Conservation (phyloP, 2,113 vertebrate genomes). For the Otolemur garnettii region DNA sequence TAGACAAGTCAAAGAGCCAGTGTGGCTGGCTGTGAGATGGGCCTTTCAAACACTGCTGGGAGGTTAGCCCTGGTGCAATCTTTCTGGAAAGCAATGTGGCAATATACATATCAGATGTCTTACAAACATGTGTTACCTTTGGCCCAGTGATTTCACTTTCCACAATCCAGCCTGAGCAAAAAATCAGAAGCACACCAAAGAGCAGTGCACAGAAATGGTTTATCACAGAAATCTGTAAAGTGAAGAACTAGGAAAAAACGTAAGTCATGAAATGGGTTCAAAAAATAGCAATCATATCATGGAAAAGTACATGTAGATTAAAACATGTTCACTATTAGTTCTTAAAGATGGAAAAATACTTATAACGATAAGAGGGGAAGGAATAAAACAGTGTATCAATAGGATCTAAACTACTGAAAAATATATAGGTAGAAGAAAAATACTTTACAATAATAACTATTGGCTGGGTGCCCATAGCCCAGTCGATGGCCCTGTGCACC, state of each 20-base stretch:
- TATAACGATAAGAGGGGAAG: background rate
- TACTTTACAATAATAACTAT: background rate
- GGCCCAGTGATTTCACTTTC: conserved; percentile 5
- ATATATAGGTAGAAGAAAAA: background rate
- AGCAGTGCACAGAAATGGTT: background rate
- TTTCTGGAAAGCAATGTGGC: conserved; percentile 37
- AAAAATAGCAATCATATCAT: background rate
- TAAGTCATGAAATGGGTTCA: background rate
- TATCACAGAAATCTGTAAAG: conserved; percentile 25
- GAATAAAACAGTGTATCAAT: background rate
- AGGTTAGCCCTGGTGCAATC: background rate
- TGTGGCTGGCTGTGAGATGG: background rate
- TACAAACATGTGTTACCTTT: conserved; percentile 16
- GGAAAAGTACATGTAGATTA: background rate
- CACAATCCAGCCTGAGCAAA: conserved; percentile 42
- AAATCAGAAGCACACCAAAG: conserved; percentile 42
- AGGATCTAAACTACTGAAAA: background rate
- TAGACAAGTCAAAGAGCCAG: background rate
- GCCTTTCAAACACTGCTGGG: background rate
- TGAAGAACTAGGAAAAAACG: background rate
- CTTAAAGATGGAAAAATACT: background rate
- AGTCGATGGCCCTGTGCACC: too few species aligned
- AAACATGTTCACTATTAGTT: background rate
- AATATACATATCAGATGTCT: background rate
- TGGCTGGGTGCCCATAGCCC: too few species aligned